Evolutionary conservation across 2,113 vertebrate species (phyloP), one percentile per base, ranked within the genome.

Genomic region (Rhodinocichla rosea): DNA sequence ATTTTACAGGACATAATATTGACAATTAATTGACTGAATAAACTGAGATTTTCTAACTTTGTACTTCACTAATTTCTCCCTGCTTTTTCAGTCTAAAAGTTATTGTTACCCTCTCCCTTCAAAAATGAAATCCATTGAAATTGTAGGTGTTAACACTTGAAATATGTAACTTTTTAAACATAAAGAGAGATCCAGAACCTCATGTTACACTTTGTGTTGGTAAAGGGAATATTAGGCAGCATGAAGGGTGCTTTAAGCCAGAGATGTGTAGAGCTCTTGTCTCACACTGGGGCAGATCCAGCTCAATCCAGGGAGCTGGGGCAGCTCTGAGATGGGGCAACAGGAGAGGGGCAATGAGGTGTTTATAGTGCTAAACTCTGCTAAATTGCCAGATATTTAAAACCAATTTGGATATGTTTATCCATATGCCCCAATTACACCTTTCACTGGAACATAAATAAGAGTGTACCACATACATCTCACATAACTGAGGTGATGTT

Each of bases 1-100:
- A 37, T 92, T 94, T 94, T 82, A 47, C 67, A 68, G 59, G 32
- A 79, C 22, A 64, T 86, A 49, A 76, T 83, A 42, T 28, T 77
- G 42, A 14, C 53, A 47, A 59, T 80, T 90, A 83, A 75, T 68
- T 75, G 50, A 70, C 39, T n/a, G 60, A 87, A 86, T 73, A 53
- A 69, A 6, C 33, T 26, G 35, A 70, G 65, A 52, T 77, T 60
- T 87, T 74, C 44, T 70, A 13, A 24, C 30, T 47, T 19, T 74
- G 4, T 37, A 39, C 24, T 75, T 60, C 57, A 53, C 40, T 45
- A 19, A 6, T 52, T 12, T 65, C 82, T 22, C n/a, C 7, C 10
- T 22, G 17, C 13, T 52, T 86, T 49, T 91, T 63, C 20, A 76
- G 59, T 53, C 59, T 65, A 47, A 90, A 89, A 96, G 76, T 47